Percentiles rank a stretch among this genome's conserved stretches.
These are phyloP conservation scores for Tetrapedia diversipes DNA, from an alignment of 2,888 invertebrate genomes.

Conservation along the genomic window DNA sequence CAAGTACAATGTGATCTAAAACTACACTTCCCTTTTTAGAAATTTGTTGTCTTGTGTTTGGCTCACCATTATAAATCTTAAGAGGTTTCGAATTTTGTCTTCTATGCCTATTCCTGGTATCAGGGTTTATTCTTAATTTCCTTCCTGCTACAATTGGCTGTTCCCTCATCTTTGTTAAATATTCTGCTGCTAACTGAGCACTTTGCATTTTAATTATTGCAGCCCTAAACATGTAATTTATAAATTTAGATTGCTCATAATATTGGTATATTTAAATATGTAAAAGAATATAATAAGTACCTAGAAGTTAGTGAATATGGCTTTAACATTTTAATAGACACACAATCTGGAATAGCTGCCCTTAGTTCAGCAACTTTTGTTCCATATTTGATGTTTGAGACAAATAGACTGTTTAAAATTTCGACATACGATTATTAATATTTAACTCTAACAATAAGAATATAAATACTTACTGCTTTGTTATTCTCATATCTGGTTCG, in stretches of 20 bases:
- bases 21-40: background rate
- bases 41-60: background rate
- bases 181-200: slow-evolving; percentile 65
- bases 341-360: slow-evolving; percentile 69
- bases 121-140: slow-evolving; percentile 56
- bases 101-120: slow-evolving; percentile 65
- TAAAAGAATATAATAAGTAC: slow-evolving; percentile 30
- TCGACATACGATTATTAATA: background rate
- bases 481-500: slow-evolving; percentile 54
- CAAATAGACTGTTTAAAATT: slow-evolving; percentile 65
- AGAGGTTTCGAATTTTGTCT: slow-evolving; percentile 18
- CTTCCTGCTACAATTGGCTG: slow-evolving; percentile 69
- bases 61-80: slow-evolving; percentile 47
- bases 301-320: slow-evolving; percentile 41
- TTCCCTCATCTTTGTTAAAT: slow-evolving; percentile 62
- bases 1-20: slow-evolving; percentile 1
- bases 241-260: background rate
- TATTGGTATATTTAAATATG: background rate
- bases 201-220: slow-evolving; percentile 71
- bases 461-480: slow-evolving; percentile 68
- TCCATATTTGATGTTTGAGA: slow-evolving; percentile 72
- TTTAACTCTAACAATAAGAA: background rate
- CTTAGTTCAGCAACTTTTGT: slow-evolving; percentile 68
- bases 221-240: slow-evolving; percentile 55
- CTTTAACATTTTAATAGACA: slow-evolving; percentile 66